Percentiles rank a stretch among this genome's conserved stretches.
These are phyloP conservation scores for Pherbina coryleti DNA, from an alignment of 2,888 invertebrate species.

Conservation along the genomic window DNA sequence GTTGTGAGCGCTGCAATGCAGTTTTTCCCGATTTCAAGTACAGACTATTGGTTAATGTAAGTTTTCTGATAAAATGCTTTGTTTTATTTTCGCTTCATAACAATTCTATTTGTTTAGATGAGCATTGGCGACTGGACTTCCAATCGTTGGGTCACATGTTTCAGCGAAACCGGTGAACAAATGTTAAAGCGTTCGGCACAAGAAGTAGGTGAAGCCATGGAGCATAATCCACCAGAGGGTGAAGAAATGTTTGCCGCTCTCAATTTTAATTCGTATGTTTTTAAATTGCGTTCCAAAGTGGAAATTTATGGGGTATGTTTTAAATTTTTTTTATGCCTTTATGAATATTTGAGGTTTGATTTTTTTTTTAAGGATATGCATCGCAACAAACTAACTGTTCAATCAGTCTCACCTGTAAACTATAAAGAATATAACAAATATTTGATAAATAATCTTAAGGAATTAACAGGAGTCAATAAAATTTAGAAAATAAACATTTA, in stretches of 20 bases:
- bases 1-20: slow-evolving; percentile 95
- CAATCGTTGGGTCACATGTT: slow-evolving; percentile 91
- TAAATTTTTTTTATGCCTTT: not conserved
- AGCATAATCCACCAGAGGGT: slow-evolving; percentile 77
- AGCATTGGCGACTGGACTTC: slow-evolving; percentile 90
- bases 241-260: slow-evolving; percentile 79
- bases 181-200: slow-evolving; percentile 80
- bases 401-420: slow-evolving; percentile 80
- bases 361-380: slow-evolving; percentile 57
- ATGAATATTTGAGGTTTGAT: not conserved
- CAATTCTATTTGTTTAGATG: slow-evolving; percentile 72
- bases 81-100: not conserved
- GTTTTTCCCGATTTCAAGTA: slow-evolving; percentile 89
- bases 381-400: slow-evolving; percentile 81
- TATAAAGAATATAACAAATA: slow-evolving; percentile 81
- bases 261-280: slow-evolving; percentile 83
- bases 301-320: slow-evolving; percentile 90
- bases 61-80: slow-evolving; percentile 60
- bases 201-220: slow-evolving; percentile 83
- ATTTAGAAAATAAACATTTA: slow-evolving; percentile 7
- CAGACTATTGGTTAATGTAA: slow-evolving; percentile 83
- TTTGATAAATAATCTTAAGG: slow-evolving; percentile 79
- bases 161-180: slow-evolving; percentile 85
- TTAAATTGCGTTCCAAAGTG: slow-evolving; percentile 88
- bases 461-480: slow-evolving; percentile 73